Percentiles rank a stretch among this genome's conserved stretches.
Conservation (phyloP, 1,140 invertebrate genomes). For the Pogonomyrmex californicus region DNA sequence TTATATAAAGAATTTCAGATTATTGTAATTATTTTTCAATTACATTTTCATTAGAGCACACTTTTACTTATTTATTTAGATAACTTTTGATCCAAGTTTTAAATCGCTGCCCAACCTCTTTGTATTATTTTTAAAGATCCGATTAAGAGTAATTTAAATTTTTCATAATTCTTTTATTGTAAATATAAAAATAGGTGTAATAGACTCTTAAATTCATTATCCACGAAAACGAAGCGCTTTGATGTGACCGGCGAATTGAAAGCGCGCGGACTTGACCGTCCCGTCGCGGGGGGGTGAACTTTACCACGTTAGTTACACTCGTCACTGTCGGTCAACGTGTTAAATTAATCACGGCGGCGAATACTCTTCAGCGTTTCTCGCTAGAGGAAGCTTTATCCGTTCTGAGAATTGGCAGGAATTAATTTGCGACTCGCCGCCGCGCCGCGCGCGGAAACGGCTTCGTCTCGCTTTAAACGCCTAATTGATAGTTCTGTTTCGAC, state of each 20-base stretch:
- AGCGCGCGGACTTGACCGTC: neutral
- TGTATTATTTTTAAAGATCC: too few relatives aligned
- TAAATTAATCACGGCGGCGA: conserved; percentile 57
- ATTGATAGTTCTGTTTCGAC: conserved; percentile 49
- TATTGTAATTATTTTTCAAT: too few relatives aligned
- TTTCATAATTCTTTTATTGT: too few relatives aligned
- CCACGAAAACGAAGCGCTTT: neutral
- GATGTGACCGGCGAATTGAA: neutral
- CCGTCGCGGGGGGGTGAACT: neutral
- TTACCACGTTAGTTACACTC: conserved; percentile 44
- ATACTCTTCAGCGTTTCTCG: conserved; percentile 32
- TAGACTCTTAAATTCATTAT: neutral
- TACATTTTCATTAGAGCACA: too few relatives aligned
- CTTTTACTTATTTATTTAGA: too few relatives aligned
- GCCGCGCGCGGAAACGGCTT: conserved; percentile 29
- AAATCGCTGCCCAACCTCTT: too few relatives aligned
- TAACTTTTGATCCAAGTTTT: too few relatives aligned
- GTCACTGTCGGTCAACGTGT: conserved; percentile 52
- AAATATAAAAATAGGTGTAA: too few relatives aligned
- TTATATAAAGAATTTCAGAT: too few relatives aligned
- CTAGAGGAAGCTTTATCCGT: conserved; percentile 49
- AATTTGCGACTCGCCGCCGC: conserved; percentile 42
- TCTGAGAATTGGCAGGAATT: conserved; percentile 59
- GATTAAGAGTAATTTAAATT: too few relatives aligned
- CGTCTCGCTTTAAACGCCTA: conserved; percentile 40